Evolutionary conservation across 2,888 invertebrate genomes (phyloP).

Genomic region (Aspidiotus destructor): DNA sequence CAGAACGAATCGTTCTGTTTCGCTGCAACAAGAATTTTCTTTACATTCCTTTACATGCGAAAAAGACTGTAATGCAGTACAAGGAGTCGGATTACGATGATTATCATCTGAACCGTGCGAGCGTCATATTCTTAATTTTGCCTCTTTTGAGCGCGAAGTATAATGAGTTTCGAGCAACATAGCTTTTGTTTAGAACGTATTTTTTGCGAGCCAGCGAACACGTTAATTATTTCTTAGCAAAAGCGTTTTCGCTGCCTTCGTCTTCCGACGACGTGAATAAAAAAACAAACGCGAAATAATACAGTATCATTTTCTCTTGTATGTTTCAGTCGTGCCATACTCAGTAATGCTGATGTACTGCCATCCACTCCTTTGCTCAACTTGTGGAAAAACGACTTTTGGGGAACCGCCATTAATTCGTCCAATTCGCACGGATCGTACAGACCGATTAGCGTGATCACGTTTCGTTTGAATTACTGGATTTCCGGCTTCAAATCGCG

Average conservation of each 20-base stretch:
- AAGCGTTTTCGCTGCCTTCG: background rate
- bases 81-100: background rate
- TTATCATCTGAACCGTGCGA: background rate
- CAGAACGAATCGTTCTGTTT: too few relatives aligned
- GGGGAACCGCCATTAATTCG: slow-evolving; percentile 91
- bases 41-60: too few relatives aligned
- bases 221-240: background rate
- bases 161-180: too few relatives aligned
- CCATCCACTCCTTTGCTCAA: slow-evolving; percentile 54
- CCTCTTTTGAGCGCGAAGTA: too few relatives aligned
- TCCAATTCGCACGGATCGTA: slow-evolving; percentile 95
- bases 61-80: background rate
- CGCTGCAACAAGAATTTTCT: too few relatives aligned
- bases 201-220: background rate
- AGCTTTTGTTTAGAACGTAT: too few relatives aligned
- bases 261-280: background rate
- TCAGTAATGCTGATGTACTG: slow-evolving; percentile 80
- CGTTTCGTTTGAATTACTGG: slow-evolving; percentile 73
- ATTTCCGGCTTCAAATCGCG: slow-evolving; percentile 66
- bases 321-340: slow-evolving; percentile 79
- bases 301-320: background rate
- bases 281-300: background rate
- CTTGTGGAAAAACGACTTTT: slow-evolving; percentile 87
- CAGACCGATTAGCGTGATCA: slow-evolving; percentile 80
- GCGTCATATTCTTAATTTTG: too few relatives aligned